phyloP scores from a whole-genome alignment of 2,888 invertebrate genomes.

The Odontothrips loti region DNA sequence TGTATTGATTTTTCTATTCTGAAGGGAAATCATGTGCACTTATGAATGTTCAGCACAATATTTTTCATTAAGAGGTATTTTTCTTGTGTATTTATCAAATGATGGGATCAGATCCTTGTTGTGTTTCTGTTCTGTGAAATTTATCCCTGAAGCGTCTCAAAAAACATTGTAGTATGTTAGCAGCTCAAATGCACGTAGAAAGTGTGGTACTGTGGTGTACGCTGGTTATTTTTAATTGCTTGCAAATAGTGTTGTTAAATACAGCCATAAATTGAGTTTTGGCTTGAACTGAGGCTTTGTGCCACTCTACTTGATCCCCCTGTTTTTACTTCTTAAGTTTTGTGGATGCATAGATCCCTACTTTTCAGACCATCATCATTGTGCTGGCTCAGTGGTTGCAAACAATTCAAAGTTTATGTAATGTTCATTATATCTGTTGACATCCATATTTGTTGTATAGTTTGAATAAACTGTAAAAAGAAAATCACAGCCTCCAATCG shows the following conservation, averaged over 20 bases:
- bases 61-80: neutral
- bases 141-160: no score
- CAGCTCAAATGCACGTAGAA: no score
- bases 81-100: no score
- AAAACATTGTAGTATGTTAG: no score
- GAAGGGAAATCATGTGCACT: neutral
- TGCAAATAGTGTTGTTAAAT: no score
- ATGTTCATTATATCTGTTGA: constrained; percentile 13
- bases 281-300: no score
- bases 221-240: no score
- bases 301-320: neutral
- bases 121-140: neutral
- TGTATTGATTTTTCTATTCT: neutral
- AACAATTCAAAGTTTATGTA: neutral
- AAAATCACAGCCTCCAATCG: neutral
- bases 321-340: neutral
- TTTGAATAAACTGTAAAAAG: neutral
- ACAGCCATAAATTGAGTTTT: no score
- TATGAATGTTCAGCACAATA: neutral
- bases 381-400: neutral
- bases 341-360: neutral
- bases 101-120: neutral
- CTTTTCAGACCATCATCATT: neutral
- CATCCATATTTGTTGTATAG: neutral
- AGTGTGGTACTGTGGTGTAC: no score